phyloP scores from a whole-genome alignment of 92 coral and sea anemone genomes.

The Epizoanthus rinbou region DNA sequence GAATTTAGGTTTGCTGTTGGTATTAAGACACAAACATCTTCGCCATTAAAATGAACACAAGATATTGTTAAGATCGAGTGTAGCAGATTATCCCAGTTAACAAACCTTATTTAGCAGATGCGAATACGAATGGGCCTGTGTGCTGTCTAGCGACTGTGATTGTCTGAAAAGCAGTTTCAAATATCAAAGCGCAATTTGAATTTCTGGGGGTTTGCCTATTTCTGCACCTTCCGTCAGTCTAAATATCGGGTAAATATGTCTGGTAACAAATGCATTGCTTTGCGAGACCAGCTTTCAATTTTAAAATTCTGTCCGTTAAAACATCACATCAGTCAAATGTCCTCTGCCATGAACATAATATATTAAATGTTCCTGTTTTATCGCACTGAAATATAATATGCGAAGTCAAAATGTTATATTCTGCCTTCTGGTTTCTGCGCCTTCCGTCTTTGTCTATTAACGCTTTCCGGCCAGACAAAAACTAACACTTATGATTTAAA shows the following conservation, averaged over 20 bases:
- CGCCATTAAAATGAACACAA: neutral
- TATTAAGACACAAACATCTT: neutral
- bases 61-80: neutral
- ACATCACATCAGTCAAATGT: neutral
- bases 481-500: neutral
- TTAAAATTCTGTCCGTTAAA: no score
- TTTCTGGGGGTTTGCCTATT: neutral
- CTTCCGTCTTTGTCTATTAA: constrained; percentile 5
- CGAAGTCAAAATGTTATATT: constrained; percentile 11
- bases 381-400: constrained; percentile 22
- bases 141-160: constrained; percentile 1
- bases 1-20: neutral
- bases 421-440: neutral
- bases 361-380: neutral
- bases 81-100: neutral
- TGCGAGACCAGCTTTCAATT: constrained; percentile 2
- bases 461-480: constrained; percentile 10
- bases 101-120: no score
- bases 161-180: constrained; percentile 2
- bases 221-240: neutral
- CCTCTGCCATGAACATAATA: neutral
- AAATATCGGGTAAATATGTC: neutral
- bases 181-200: neutral
- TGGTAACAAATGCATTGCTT: neutral
- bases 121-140: neutral